These are phyloP conservation scores for Neodiprion pinetum DNA, from an alignment of 1,140 invertebrate genomes.

Conservation along the genomic window DNA sequence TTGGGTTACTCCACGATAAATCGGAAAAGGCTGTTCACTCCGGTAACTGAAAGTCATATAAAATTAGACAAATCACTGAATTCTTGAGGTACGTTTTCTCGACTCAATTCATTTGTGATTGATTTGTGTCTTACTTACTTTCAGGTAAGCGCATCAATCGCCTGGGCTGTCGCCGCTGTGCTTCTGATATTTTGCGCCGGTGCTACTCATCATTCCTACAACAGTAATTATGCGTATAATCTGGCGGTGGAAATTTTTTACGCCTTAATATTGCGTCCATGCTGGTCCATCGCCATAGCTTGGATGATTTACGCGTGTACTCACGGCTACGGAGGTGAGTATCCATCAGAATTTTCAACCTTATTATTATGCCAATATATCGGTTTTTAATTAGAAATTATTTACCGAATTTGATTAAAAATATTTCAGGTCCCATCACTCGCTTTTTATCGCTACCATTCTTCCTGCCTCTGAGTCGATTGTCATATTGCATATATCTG, in stretches of 20 bases:
- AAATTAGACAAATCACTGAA: background rate
- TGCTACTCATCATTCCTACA: background rate
- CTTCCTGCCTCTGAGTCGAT: conserved; percentile 63
- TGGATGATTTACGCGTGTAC: conserved; percentile 62
- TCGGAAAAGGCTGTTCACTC: conserved; percentile 11
- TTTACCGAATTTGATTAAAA: too few species aligned
- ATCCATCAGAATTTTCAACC: too few species aligned
- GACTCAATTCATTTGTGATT: too few species aligned
- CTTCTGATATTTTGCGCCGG: background rate
- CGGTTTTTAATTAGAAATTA: conserved; percentile 61
- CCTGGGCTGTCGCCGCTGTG: background rate
- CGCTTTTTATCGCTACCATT: conserved; percentile 63
- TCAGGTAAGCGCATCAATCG: background rate
- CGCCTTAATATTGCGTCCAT: conserved; percentile 43
- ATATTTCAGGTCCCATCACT: conserved; percentile 59
- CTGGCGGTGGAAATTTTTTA: conserved; percentile 43
- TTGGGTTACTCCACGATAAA: conserved; percentile 57
- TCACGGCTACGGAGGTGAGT: conserved; percentile 36
- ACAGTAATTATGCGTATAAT: conserved; percentile 22
- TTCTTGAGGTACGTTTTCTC: background rate
- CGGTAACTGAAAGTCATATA: background rate
- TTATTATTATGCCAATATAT: too few species aligned
- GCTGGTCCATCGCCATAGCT: conserved; percentile 55
- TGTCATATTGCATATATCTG: conserved; percentile 68
- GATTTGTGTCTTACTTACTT: background rate